Percentiles rank a stretch among this genome's conserved stretches.
phyloP scores from a whole-genome alignment of 2,113 vertebrate genomes.

The Apteryx owenii region DNA sequence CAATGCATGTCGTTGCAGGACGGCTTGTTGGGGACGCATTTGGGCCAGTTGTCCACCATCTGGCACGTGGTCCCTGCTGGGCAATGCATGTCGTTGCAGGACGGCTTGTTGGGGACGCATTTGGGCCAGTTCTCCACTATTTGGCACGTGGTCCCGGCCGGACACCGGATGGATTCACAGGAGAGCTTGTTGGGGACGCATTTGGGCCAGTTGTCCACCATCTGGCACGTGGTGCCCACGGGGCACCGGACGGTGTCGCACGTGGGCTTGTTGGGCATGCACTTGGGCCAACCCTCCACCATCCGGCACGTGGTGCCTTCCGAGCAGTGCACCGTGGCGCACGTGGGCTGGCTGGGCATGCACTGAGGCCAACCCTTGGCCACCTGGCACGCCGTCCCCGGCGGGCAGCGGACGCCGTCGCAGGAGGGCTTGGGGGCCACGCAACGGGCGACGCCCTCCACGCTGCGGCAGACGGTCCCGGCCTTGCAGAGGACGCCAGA shows the following conservation, averaged over 20 bases:
- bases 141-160: neutral
- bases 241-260: neutral
- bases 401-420: fast-evolving
- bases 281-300: neutral
- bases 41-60: neutral
- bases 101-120: neutral
- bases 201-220: neutral
- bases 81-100: neutral
- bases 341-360: fast-evolving
- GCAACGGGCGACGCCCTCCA: neutral
- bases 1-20: fast-evolving
- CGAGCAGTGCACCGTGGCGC: neutral
- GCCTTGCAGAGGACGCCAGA: neutral
- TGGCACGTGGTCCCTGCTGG: fast-evolving
- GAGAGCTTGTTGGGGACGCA: neutral
- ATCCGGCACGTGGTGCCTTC: neutral
- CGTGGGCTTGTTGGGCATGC: neutral
- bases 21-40: neutral
- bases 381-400: fast-evolving
- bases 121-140: neutral
- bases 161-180: neutral
- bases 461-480: fast-evolving
- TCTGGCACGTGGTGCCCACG: fast-evolving
- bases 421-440: neutral
- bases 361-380: neutral